Evolutionary conservation across 2,113 vertebrate genomes (phyloP), one percentile per base, ranked within the genome.

Genomic region (Sisor rabdophorus): DNA sequence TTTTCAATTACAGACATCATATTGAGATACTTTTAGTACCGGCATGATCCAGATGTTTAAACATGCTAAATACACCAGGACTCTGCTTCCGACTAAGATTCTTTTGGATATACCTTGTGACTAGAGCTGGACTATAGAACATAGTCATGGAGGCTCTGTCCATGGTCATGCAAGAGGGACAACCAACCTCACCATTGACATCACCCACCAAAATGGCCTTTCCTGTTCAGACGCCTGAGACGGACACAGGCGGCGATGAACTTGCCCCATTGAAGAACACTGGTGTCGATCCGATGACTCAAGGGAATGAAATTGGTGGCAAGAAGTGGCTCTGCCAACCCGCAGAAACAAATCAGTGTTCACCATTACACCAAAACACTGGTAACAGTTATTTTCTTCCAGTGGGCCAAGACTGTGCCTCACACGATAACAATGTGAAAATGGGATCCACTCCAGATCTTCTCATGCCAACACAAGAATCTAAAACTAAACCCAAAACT

Each of bases 71-170:
- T 12, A 89, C 89, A 87, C 83, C 84, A 24, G 64, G 79, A 61
- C 79, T 28, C 55, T 80, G 76, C 65, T 82, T 81, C 70, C 80
- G 69, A 71, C 86, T 79, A 78, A 87, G 85, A 79, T 80, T 85
- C 56, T 78, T 81, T 30, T 87, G 87, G 86, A 88, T 87, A 77
- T 88, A 87, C 80, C 86, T 86, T 80, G 79, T 88, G 81, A 85
- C 84, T 81, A 83, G 84, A 81, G 85, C 82, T 59, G 84, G 83
- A 88, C 72, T 83, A 32, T 89, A 86, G 71, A 77, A 72, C 73
- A 0, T 44, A 84, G 88, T 83, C 85, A 93, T 94, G 93, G 93
- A 95, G 86, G 75, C 82, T 73, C 78, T 85, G 28, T 76, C 76
- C 53, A 63, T 82, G 78, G 78, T 61, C 58, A 77, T 77, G 82